phyloP scores from a whole-genome alignment of 2,888 invertebrate genomes.

The Sthenelais limicola region DNA sequence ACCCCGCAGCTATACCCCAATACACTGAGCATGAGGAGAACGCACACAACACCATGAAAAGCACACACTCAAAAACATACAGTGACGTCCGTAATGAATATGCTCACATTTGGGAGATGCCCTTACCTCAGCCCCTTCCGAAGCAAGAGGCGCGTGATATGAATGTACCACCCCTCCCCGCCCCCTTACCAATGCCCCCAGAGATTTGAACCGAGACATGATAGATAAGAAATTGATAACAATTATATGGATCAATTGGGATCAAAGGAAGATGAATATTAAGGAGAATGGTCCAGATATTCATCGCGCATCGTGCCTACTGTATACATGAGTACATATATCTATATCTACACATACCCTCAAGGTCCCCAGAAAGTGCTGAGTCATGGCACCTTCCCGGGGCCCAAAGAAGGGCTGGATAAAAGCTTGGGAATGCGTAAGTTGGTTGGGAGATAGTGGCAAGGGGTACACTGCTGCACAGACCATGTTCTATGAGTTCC shows the following conservation, averaged over 20 bases:
- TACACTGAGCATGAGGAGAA: slow-evolving; percentile 8
- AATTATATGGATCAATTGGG: slow-evolving; percentile 30
- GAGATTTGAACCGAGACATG: slow-evolving; percentile 3
- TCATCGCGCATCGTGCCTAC: no score
- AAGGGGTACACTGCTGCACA: no score
- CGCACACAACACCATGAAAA: slow-evolving; percentile 23
- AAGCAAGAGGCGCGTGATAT: neutral
- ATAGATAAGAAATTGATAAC: slow-evolving; percentile 16
- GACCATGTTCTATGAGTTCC: no score
- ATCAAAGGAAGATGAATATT: no score
- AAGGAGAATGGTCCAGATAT: no score
- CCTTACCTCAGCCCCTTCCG: slow-evolving; percentile 31
- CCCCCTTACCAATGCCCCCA: slow-evolving; percentile 20
- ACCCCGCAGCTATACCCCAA: slow-evolving; percentile 7
- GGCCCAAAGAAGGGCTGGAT: no score
- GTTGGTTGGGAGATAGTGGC: no score
- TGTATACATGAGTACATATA: slow-evolving; percentile 28
- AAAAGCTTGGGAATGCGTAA: no score
- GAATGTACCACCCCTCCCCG: slow-evolving; percentile 10
- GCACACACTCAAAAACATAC: slow-evolving; percentile 20
- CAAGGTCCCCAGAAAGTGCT: no score
- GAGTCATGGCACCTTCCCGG: no score
- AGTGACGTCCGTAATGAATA: slow-evolving; percentile 37
- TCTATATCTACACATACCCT: neutral
- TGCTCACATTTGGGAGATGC: slow-evolving; percentile 42